These are phyloP conservation scores for Digitonthophagus gazella DNA, from an alignment of 2,888 invertebrate species.

Conservation along the genomic window DNA sequence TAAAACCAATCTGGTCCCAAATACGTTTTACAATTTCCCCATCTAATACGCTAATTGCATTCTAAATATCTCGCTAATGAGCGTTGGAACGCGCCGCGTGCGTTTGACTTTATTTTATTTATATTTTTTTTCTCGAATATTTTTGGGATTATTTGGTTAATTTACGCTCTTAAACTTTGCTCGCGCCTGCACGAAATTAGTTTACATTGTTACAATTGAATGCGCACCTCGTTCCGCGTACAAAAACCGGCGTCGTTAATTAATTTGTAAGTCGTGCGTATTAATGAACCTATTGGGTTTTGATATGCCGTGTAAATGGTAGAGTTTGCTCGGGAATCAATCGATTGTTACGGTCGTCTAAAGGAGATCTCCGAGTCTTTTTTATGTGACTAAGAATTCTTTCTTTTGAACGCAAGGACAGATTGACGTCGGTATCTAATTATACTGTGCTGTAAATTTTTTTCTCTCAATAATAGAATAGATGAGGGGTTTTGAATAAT, in stretches of 20 bases:
- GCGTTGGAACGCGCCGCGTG: not conserved
- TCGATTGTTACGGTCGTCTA: not conserved
- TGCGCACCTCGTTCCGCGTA: constrained; percentile 1
- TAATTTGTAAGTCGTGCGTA: constrained; percentile 9
- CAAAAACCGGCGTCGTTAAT: constrained; percentile 8
- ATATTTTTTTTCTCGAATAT: too few species aligned
- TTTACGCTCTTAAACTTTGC: not conserved
- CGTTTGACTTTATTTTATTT: not conserved
- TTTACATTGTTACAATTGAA: constrained; percentile 8
- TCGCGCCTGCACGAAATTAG: constrained; percentile 5
- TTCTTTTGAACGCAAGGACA: not conserved
- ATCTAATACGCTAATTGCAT: constrained; percentile 9
- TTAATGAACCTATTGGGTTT: constrained; percentile 11
- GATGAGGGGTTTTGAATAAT: too few species aligned
- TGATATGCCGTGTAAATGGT: not conserved
- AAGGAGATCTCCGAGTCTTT: not conserved
- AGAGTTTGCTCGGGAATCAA: not conserved
- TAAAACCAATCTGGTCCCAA: constrained; percentile 10
- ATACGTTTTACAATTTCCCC: constrained; percentile 5
- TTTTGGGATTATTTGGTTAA: not conserved
- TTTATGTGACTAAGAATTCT: not conserved
- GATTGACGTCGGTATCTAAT: not conserved
- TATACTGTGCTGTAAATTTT: too few species aligned
- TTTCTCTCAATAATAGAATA: too few species aligned
- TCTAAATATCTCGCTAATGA: constrained; percentile 8